Evolutionary conservation across 1,140 invertebrate genomes (phyloP).

Genomic region (Drosophila bipectinata): DNA sequence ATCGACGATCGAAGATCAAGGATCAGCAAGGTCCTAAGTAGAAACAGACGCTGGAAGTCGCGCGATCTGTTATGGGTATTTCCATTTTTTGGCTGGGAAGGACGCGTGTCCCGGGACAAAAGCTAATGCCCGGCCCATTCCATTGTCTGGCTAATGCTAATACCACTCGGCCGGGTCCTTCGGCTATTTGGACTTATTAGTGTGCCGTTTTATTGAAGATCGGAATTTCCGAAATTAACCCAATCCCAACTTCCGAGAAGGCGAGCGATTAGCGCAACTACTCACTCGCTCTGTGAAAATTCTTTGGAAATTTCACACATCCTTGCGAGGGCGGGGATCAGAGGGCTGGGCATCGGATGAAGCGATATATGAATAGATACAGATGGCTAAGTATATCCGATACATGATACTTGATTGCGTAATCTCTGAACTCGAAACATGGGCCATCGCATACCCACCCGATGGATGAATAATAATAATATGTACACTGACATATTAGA

Average conservation of each 20-base stretch:
- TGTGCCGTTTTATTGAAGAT: constrained; percentile 63
- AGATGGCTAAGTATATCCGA: constrained; percentile 37
- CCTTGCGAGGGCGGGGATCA: constrained; percentile 55
- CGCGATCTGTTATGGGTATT: constrained; percentile 54
- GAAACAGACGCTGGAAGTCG: constrained; percentile 61
- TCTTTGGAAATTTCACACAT: constrained; percentile 76
- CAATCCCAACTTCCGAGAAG: constrained; percentile 71
- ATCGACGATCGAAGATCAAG: constrained; percentile 33
- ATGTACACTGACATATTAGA: constrained; percentile 61
- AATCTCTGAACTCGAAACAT: constrained; percentile 66
- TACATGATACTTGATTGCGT: constrained; percentile 66
- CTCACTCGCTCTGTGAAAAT: constrained; percentile 67
- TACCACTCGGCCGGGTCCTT: constrained; percentile 44
- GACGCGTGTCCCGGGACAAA: constrained; percentile 71
- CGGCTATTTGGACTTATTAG: constrained; percentile 76
- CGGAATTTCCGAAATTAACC: constrained; percentile 73
- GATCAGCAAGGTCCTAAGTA: constrained; percentile 55
- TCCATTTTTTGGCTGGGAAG: constrained; percentile 49
- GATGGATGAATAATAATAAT: constrained; percentile 22
- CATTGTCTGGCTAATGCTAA: constrained; percentile 77
- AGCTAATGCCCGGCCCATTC: constrained; percentile 63
- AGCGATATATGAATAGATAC: constrained; percentile 42
- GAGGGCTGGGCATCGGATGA: constrained; percentile 8
- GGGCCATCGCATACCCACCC: constrained; percentile 5
- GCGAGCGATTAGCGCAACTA: constrained; percentile 58